Conservation (phyloP, 2,797 vertebrate species). For the Pseudochaenichthys georgianus region DNA sequence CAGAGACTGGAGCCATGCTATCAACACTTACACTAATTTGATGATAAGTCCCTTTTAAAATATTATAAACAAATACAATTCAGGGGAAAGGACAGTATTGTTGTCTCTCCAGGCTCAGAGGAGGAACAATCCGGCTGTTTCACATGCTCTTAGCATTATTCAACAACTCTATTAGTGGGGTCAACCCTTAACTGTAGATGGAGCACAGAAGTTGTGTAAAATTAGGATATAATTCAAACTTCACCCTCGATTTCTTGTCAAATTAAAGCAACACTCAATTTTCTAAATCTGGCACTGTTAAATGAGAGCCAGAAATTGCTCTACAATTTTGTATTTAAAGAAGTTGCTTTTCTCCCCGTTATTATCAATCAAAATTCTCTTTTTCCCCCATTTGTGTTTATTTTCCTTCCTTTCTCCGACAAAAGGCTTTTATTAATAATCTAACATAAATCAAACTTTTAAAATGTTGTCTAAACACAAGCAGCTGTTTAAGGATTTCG, state of each 20-base stretch:
- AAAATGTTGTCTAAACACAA: neutral
- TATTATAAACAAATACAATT: constrained; percentile 8
- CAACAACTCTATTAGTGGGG: neutral
- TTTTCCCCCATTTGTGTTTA: neutral
- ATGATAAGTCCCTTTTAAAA: constrained; percentile 13
- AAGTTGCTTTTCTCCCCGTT: neutral
- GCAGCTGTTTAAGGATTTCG: neutral
- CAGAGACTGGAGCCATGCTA: constrained; percentile 1
- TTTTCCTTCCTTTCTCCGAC: neutral
- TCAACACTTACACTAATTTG: constrained; percentile 22
- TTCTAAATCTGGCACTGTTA: neutral
- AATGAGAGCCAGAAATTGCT: no score
- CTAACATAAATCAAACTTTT: neutral
- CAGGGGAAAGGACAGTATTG: neutral
- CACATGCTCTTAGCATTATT: constrained; percentile 10
- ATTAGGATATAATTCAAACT: neutral
- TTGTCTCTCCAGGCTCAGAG: constrained; percentile 11
- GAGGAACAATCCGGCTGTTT: constrained; percentile 22
- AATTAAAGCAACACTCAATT: constrained; percentile 22
- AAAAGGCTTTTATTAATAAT: no score
- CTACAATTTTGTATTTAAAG: neutral
- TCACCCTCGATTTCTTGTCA: neutral
- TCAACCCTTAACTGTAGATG: neutral
- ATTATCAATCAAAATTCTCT: neutral
- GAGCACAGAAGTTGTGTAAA: neutral